These are phyloP conservation scores for Ectemnius cavifrons DNA, from an alignment of 2,888 invertebrate genomes.

Conservation along the genomic window DNA sequence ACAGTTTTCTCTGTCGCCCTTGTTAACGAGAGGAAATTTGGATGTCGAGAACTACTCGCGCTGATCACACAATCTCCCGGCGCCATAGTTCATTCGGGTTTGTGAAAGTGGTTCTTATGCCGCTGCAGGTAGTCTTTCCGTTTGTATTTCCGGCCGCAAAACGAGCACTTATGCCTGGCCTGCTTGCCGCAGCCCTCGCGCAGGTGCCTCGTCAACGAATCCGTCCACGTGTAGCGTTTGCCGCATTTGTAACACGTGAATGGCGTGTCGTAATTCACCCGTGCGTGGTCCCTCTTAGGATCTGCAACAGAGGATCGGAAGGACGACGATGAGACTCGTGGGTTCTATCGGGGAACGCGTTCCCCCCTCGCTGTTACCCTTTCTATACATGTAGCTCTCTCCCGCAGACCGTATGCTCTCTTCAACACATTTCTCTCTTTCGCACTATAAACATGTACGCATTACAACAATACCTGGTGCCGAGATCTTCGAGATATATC, in stretches of 20 bases:
- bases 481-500: too few relatives aligned
- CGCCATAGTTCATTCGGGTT: conserved; percentile 29
- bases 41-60: too few relatives aligned
- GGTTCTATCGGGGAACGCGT: conserved; percentile 4
- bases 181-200: conserved; percentile 66
- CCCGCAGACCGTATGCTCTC: too few relatives aligned
- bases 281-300: conserved; percentile 55
- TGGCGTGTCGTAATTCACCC: conserved; percentile 61
- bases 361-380: not conserved
- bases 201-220: conserved; percentile 70
- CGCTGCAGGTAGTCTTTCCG: conserved; percentile 69
- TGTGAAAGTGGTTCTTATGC: conserved; percentile 62
- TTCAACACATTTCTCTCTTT: too few relatives aligned
- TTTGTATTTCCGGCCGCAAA: conserved; percentile 72
- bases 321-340: conserved; percentile 41
- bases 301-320: conserved; percentile 61
- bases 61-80: too few relatives aligned
- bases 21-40: too few relatives aligned
- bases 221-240: conserved; percentile 72
- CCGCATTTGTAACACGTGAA: conserved; percentile 71
- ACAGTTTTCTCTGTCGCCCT: too few relatives aligned
- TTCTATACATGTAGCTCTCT: too few relatives aligned
- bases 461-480: too few relatives aligned
- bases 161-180: conserved; percentile 63
- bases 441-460: too few relatives aligned